Conservation (phyloP, 2,113 vertebrate genomes). For the Brachyhypopomus occidentalis region DNA sequence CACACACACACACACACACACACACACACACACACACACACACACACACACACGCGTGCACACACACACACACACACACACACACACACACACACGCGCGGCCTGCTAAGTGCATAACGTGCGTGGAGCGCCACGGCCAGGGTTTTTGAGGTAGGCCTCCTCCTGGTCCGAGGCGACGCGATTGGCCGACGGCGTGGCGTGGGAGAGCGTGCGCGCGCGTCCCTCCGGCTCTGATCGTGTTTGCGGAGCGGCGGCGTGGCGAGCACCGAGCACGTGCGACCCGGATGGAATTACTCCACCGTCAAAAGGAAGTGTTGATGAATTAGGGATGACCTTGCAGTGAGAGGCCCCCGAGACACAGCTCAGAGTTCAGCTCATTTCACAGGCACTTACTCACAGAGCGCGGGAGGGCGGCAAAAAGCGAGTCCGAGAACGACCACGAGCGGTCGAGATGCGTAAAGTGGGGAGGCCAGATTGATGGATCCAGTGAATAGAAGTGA, state of each 20-base stretch:
- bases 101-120: slow-evolving; percentile 26
- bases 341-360: slow-evolving; percentile 42
- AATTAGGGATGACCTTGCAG: slow-evolving; percentile 60
- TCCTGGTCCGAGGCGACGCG: slow-evolving; percentile 39
- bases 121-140: slow-evolving; percentile 11
- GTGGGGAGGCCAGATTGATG: neutral
- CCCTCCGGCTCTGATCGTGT: slow-evolving; percentile 35
- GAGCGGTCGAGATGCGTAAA: neutral
- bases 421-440: neutral
- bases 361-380: slow-evolving; percentile 52
- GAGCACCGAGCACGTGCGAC: slow-evolving; percentile 59
- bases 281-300: slow-evolving; percentile 64
- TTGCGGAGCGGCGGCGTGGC: slow-evolving; percentile 40
- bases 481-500: slow-evolving; percentile 29
- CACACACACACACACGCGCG: neutral
- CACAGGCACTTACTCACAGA: slow-evolving; percentile 47
- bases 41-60: too few relatives aligned
- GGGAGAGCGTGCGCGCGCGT: neutral
- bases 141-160: slow-evolving; percentile 30
- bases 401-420: neutral
- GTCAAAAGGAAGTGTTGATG: slow-evolving; percentile 58
- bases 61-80: neutral
- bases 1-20: too few relatives aligned
- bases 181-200: slow-evolving; percentile 35
- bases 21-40: neutral